Evolutionary conservation across 1,140 invertebrate species (phyloP), one percentile per base, ranked within the genome.

Genomic region (Gonioctena quinquepunctata): DNA sequence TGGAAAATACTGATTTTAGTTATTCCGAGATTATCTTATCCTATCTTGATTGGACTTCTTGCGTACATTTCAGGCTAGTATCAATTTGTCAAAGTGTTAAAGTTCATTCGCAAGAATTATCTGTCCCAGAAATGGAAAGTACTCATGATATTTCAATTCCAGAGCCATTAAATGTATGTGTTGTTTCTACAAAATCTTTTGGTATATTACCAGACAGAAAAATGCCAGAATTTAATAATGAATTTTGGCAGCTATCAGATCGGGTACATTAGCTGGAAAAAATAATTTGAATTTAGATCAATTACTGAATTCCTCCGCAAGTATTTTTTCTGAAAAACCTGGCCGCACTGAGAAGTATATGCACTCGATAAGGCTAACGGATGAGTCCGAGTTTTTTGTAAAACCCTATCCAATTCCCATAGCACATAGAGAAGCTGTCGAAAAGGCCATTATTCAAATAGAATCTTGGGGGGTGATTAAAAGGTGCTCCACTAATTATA

Each of bases 11-110:
- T 33, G 27, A 13, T 63, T 63, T 42, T 63, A 22, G n/a, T 33
- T 42, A 42, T 63, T 33, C 25, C 23, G 5, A 27, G 21, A n/a
- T 33, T 63, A 33, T n/a, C 27, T 33, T 28, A 33, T 21, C 60
- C 28, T 6, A 27, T 63, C 4, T 16, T 63, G n/a, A 16, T 63
- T 5, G 60, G 60, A 63, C 33, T 42, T n/a, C 5, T 63, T 63
- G 21, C 6, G 60, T 8, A 27, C 8, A 5, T n/a, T 13, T 18
- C 16, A 22, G 6, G 27, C 27, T n/a, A 28, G 33, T 33, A 13
- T 63, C 16, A 8, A 19, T 1, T 19, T 48, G 11, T 63, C 28
- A 33, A 42, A 63, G 27, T n/a, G n/a, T n/a, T n/a, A n/a, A n/a
- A n/a, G n/a, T n/a, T n/a, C n/a, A n/a, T n/a, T n/a, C n/a, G n/a